Base-by-base conservation (phyloP, 2,888 invertebrate species). In the Sinodicranocentrus sp. region DNA sequence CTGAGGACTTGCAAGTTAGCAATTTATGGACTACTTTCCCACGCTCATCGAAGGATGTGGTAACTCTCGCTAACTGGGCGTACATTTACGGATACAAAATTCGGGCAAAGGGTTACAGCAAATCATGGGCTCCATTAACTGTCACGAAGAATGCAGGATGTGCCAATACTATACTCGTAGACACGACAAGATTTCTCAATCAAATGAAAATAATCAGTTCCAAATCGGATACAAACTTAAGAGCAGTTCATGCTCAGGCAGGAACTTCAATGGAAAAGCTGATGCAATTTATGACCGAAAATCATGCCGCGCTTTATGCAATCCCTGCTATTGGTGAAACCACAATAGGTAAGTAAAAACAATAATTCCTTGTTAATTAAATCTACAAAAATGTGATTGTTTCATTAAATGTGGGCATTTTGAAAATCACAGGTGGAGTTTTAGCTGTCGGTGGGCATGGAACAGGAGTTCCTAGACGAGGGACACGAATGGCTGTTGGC, bases 381-480 rank as follows among this genome's bases (percentile, higher is more conserved):
- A 33, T 33, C 3, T 6, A 23, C 13, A 52, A 28, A 57, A 25
- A 17, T 2, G n/a, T n/a, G n/a, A n/a, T n/a, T n/a, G n/a, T n/a
- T n/a, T n/a, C n/a, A n/a, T n/a, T n/a, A n/a, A n/a, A n/a, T n/a
- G n/a, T n/a, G n/a, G n/a, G n/a, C n/a, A n/a, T n/a, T n/a, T n/a
- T n/a, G n/a, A n/a, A n/a, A n/a, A n/a, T n/a, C n/a, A n/a, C 19
- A 78, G 78, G 78, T 25, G 76, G 76, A 8, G 76, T 68, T 5
- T 25, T 77, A 6, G 76, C 76, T 1, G 54, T 65, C 2, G 76
- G 76, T 1, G 48, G 67, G 25, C 76, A 77, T 13, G 76, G 76
- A 6, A 25, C 54, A 13, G 76, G 76, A 23, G 67, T 57, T n/a
- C 26, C 65, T 0, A n/a, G 63, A n/a, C 1, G 10, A 6, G 67